These are phyloP conservation scores for Macroglossus sobrinus DNA, from an alignment of 2,113 vertebrate species.

Conservation along the genomic window DNA sequence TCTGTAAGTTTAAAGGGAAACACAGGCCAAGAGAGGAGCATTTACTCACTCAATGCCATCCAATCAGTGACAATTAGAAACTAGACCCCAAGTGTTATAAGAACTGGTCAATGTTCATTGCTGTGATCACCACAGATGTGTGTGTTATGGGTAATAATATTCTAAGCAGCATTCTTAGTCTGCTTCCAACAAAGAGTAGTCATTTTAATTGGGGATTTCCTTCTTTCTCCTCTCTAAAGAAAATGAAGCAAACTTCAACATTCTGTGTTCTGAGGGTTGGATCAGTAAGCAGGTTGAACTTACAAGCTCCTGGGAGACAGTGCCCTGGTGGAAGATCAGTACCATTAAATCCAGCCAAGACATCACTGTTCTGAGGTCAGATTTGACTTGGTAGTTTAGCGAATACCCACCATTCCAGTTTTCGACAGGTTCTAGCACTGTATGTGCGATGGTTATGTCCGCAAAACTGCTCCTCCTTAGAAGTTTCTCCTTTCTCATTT, in stretches of 20 bases:
- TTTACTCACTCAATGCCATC: neutral
- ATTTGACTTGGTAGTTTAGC: neutral
- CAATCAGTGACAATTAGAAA: neutral
- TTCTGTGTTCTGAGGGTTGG: neutral
- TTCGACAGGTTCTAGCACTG: neutral
- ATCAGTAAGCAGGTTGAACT: neutral
- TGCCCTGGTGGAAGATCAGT: neutral
- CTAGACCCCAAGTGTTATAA: neutral
- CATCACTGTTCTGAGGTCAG: neutral
- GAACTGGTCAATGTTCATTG: neutral
- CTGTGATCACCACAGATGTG: neutral
- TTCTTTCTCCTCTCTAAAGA: neutral
- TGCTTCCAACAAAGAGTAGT: neutral
- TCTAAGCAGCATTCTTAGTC: neutral
- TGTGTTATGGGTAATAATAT: neutral
- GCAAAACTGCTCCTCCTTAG: neutral
- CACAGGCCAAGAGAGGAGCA: neutral
- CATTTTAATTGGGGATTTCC: neutral
- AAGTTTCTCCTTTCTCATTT: neutral
- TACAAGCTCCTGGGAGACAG: neutral
- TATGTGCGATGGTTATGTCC: neutral
- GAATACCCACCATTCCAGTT: neutral
- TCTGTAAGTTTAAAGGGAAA: neutral
- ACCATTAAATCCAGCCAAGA: neutral
- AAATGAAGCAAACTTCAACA: neutral